Conservation (phyloP, 1,140 invertebrate genomes). For the Grapholita molesta region DNA sequence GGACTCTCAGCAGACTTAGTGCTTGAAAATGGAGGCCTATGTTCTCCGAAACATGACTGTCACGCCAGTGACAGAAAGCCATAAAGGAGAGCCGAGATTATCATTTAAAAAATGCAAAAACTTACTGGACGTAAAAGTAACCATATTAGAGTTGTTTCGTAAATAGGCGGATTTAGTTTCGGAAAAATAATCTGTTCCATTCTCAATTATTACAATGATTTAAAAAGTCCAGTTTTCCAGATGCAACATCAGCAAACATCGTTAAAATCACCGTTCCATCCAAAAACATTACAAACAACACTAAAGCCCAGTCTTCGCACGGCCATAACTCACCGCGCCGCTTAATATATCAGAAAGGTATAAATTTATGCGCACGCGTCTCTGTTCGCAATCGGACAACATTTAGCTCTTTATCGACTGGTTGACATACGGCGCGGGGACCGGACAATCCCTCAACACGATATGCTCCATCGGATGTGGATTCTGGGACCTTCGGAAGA, state of each 20-base stretch:
- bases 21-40: too few relatives aligned
- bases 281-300: constrained; percentile 21
- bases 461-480: constrained; percentile 43
- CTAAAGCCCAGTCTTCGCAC: constrained; percentile 18
- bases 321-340: constrained; percentile 56
- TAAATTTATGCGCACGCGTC: constrained; percentile 65
- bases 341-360: constrained; percentile 68
- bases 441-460: constrained; percentile 68
- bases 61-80: too few relatives aligned
- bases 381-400: constrained; percentile 59
- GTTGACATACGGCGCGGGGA: constrained; percentile 59
- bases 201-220: too few relatives aligned
- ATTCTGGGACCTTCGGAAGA: constrained; percentile 41
- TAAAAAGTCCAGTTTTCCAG: too few relatives aligned
- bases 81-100: too few relatives aligned
- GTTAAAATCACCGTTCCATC: not conserved
- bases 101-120: too few relatives aligned
- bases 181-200: too few relatives aligned
- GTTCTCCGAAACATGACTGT: too few relatives aligned
- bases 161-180: too few relatives aligned
- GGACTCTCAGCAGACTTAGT: too few relatives aligned
- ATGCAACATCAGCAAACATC: not conserved
- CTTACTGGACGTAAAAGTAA: too few relatives aligned
- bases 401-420: constrained; percentile 76
- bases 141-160: too few relatives aligned